A percentile compares a stretch with the other conserved stretches of the same genome.
Evolutionary conservation across 2,113 vertebrate genomes (phyloP).

Genomic region (Hystrix cristata): DNA sequence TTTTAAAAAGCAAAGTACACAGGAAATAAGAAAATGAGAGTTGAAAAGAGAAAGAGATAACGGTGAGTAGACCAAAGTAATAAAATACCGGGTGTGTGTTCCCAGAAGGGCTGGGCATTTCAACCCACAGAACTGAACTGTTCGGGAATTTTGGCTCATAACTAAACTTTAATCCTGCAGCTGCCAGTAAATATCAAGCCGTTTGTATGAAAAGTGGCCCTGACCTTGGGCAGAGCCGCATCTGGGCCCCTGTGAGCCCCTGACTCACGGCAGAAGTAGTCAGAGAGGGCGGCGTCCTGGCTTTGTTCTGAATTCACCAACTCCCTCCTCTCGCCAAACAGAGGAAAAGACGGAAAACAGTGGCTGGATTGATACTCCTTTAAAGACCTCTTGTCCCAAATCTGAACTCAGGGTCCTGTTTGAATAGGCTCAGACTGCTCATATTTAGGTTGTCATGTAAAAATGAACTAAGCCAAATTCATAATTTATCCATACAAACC

Average conservation of each 20-base stretch:
- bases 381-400: background rate
- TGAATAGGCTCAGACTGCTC: background rate
- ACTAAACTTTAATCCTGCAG: slow-evolving; percentile 65
- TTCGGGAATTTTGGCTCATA: slow-evolving; percentile 58
- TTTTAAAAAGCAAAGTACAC: slow-evolving; percentile 16
- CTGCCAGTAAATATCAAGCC: slow-evolving; percentile 52
- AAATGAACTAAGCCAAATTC: background rate
- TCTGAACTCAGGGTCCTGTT: background rate
- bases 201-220: slow-evolving; percentile 49
- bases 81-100: slow-evolving; percentile 51
- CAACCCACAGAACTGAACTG: slow-evolving; percentile 31
- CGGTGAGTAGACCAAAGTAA: slow-evolving; percentile 25
- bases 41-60: slow-evolving; percentile 39
- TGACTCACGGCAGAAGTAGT: slow-evolving; percentile 41
- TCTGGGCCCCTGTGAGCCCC: background rate
- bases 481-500: background rate
- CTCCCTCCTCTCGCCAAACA: background rate
- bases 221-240: background rate
- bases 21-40: slow-evolving; percentile 4
- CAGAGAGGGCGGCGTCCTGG: background rate
- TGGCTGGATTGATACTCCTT: background rate
- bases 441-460: background rate
- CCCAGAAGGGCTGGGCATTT: slow-evolving; percentile 42
- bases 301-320: background rate
- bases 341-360: background rate